Evolutionary conservation across 2,888 invertebrate genomes (phyloP).

Genomic region (Gastracanthus pulcherrimus): DNA sequence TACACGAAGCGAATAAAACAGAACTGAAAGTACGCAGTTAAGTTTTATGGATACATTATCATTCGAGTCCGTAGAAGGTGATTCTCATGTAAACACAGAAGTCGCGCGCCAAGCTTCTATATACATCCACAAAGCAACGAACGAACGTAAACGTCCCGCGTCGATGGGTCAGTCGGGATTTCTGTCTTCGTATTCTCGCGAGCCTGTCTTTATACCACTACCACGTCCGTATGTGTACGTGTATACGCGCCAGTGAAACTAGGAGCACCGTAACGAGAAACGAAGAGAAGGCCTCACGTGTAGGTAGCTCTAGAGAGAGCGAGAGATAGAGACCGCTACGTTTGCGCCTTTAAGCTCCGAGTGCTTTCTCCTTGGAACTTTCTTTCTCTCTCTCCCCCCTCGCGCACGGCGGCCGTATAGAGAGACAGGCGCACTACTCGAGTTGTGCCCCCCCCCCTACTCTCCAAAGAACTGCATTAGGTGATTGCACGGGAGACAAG

Average conservation of each 20-base stretch:
- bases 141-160: not conserved
- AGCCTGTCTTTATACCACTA: too few species aligned
- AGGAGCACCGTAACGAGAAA: conserved; percentile 30
- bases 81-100: not conserved
- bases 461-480: conserved; percentile 68
- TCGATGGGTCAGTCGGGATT: conserved; percentile 44
- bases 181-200: not conserved
- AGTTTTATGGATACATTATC: too few species aligned
- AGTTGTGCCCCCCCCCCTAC: conserved; percentile 49
- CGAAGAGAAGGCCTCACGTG: conserved; percentile 26
- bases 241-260: not conserved
- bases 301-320: conserved; percentile 1
- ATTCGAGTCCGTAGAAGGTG: too few species aligned
- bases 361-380: conserved; percentile 24
- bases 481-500: conserved; percentile 69
- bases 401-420: not conserved
- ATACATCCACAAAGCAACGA: not conserved
- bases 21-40: too few species aligned
- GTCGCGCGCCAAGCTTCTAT: not conserved
- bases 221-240: too few species aligned
- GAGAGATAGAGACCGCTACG: not conserved
- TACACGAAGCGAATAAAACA: too few species aligned
- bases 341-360: conserved; percentile 43
- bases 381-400: conserved; percentile 9
- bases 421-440: conserved; percentile 44